These are phyloP conservation scores for Argyrosomus japonicus DNA, from an alignment of 2,113 vertebrate genomes.

Conservation along the genomic window DNA sequence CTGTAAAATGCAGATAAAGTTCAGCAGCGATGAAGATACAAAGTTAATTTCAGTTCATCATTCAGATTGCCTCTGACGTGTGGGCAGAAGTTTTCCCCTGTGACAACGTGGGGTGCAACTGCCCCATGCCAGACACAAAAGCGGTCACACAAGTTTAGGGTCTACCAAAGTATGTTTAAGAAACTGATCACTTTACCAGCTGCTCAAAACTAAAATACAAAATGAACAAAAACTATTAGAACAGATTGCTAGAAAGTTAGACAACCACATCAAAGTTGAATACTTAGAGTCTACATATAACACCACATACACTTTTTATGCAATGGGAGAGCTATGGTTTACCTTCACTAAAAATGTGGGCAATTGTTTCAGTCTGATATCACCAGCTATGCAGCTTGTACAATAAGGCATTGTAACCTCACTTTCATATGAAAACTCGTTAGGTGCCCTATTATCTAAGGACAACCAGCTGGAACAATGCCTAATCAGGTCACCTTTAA, in stretches of 20 bases:
- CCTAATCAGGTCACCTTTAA: constrained; percentile 41
- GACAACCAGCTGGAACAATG: constrained; percentile 27
- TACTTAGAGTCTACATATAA: not conserved
- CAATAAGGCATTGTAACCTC: not conserved
- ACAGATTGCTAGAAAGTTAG: not conserved
- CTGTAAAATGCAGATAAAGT: no score
- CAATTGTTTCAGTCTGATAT: not conserved
- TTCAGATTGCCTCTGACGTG: no score
- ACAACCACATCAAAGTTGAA: not conserved
- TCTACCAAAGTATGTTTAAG: no score
- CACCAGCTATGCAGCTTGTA: not conserved
- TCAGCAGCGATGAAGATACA: no score
- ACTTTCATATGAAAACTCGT: constrained; percentile 12
- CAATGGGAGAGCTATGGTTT: not conserved
- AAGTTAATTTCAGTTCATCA: no score
- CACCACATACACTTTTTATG: not conserved
- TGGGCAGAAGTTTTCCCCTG: no score
- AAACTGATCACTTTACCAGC: no score
- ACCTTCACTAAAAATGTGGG: not conserved
- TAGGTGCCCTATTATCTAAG: constrained; percentile 17
- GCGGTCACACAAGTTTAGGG: no score
- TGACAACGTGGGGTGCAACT: no score
- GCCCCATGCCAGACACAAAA: no score
- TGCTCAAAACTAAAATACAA: not conserved
- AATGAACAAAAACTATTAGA: not conserved